phyloP scores from a whole-genome alignment of 2,113 vertebrate genomes.

The Microcebus murinus region DNA sequence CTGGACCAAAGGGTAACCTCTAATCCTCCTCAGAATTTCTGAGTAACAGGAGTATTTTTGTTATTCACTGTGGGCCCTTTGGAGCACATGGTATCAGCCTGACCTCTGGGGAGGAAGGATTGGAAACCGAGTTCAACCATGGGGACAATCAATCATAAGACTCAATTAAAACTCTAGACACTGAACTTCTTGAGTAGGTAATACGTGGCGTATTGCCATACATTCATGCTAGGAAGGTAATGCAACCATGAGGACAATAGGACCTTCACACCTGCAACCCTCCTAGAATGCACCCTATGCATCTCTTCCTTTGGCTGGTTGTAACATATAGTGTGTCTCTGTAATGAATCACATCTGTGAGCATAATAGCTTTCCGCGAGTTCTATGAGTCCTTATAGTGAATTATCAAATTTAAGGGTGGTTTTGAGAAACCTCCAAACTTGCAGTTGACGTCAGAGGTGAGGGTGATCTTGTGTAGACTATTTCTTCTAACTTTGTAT shows the following conservation, averaged over 20 bases:
- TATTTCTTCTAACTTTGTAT: constrained; percentile 26
- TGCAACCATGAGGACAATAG: neutral
- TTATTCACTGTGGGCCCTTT: neutral
- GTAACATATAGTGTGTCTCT: constrained; percentile 10
- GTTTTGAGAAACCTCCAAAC: neutral
- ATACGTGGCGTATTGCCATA: neutral
- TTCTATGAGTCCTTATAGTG: constrained; percentile 5
- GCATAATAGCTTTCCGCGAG: neutral
- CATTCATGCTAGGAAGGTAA: neutral
- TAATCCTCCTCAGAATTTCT: neutral
- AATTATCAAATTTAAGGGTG: neutral
- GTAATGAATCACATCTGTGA: neutral
- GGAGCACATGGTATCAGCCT: neutral
- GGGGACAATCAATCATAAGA: neutral
- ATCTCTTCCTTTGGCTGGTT: constrained; percentile 5
- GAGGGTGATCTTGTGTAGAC: neutral
- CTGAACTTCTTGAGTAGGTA: neutral
- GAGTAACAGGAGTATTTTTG: neutral
- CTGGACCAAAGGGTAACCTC: neutral
- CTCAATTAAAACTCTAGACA: constrained; percentile 15
- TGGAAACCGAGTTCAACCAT: neutral
- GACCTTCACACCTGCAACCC: neutral
- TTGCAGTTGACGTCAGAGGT: neutral
- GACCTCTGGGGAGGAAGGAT: neutral
- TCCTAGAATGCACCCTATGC: neutral